Evolutionary conservation across 1,140 invertebrate genomes (phyloP), one percentile per base, ranked within the genome.

Genomic region (Copidosoma floridanum): DNA sequence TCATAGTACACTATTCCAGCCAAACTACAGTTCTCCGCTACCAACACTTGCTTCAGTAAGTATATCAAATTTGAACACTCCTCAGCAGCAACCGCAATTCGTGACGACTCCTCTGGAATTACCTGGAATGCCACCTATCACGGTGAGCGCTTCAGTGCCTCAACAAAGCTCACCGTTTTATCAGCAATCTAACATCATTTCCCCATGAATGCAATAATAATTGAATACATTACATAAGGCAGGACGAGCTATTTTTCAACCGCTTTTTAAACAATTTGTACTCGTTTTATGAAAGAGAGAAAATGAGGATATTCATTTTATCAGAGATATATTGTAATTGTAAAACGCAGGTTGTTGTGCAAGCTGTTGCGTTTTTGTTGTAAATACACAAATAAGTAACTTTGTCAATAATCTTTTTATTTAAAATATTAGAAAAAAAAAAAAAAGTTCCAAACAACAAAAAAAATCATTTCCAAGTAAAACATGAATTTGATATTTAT

Each of bases 71-170:
- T 68, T 29, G 66, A 69, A 29, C 29, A 32, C 29, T 8, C 29
- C 29, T 32, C 52, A 70, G 26, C 61, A 69, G 37, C 69, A 72
- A 44, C 63, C 74, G 23, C 73, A 77, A 12, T 60, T 84, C 16
- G 81, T 86, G 1, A 87, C 88, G 23, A 89, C 88, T 1, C 88
- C 89, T 0, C 85, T 92, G n/a, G 85, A 84, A 32, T 75, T 91
- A 58, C 89, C 88, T 20, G 89, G 89, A 14, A 89, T 91, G 88
- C 90, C 90, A 20, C 88, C 89, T 5, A 89, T 91, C 59, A 91
- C 89, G n/a, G 89, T 91, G 2, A 89, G 87, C 71, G 86, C 88
- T 18, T 86, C 87, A 29, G 69, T 91, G 57, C 86, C 87, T 3
- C 78, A 79, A 63, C 76, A 78, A 55, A 75, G 67, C 37, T 53